These are phyloP conservation scores for Fulmarus glacialis DNA, from an alignment of 2,113 vertebrate species.

Conservation along the genomic window DNA sequence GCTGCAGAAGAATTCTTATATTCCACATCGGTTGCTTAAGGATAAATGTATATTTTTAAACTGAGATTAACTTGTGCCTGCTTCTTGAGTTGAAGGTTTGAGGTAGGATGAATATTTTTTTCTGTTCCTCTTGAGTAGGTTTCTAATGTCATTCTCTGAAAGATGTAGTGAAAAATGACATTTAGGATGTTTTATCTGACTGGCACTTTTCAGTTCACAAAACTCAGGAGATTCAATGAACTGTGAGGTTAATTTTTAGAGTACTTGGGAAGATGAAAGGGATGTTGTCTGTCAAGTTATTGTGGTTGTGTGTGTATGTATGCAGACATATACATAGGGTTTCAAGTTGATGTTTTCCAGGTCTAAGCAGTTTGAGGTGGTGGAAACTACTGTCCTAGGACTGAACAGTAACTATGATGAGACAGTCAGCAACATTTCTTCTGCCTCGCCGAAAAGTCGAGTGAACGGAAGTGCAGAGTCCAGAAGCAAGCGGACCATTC, in stretches of 20 bases:
- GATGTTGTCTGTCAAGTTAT: not conserved
- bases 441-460: slow-evolving; percentile 66
- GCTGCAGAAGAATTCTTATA: not conserved
- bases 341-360: slow-evolving; percentile 38
- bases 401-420: slow-evolving; percentile 44
- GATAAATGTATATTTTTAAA: not conserved
- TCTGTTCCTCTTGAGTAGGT: not conserved
- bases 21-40: not conserved
- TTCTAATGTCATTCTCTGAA: not conserved
- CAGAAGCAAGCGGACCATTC: slow-evolving; percentile 64
- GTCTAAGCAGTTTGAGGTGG: slow-evolving; percentile 50
- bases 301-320: not conserved
- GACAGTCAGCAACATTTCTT: slow-evolving; percentile 61
- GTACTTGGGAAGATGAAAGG: not conserved
- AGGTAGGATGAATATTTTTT: not conserved
- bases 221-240: not conserved
- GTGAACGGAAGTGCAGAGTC: slow-evolving; percentile 65
- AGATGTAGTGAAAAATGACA: not conserved
- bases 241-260: not conserved
- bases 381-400: not conserved
- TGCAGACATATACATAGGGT: not conserved
- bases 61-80: not conserved
- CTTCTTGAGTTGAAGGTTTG: not conserved
- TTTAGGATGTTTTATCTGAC: not conserved
- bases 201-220: not conserved